Evolutionary conservation across 1,140 invertebrate species (phyloP), one percentile per base, ranked within the genome.

Genomic region (Drosophila bocqueti): DNA sequence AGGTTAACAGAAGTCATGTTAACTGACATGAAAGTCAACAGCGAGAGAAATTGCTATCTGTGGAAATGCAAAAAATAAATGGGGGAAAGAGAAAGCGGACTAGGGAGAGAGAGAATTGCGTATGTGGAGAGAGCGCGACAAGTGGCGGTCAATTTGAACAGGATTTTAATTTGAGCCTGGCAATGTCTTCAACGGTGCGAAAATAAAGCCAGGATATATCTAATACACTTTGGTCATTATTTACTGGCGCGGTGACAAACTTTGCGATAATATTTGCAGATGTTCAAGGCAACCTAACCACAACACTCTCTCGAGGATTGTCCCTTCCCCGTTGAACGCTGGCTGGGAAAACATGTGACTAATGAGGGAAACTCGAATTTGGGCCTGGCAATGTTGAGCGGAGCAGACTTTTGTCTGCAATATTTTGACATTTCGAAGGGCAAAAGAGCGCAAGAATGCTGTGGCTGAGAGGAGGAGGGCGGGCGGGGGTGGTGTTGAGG

Each of bases 341-440:
- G 26, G 24, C 2, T 43, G 40, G 34, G 24, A 67, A 80, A 87
- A 83, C 83, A 87, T 89, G 85, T 87, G 83, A 89, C 81, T 82
- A 43, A 42, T 42, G 13, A 43, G 18, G 34, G 29, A 71, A 58
- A 65, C 31, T 50, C 24, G 8, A 36, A 58, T 69, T 83, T 52
- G 0, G 38, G 49, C 38, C 76, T 83, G 81, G 81, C 76, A 83
- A 83, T 62, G 63, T 58, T 72, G 29, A 43, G 24, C 29, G 3
- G 47, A 60, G 29, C 47, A 81, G 75, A 68, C 74, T 63, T 66
- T 84, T 81, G 81, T 81, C 74, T 80, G 85, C 81, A 89, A 81
- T 84, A 89, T 90, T 89, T 89, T 89, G 84, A 89, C 84, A 87
- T 89, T 87, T 84, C 81, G 81, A 87, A 87, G 84, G 84, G 85